Evolutionary conservation across 2,113 vertebrate genomes (phyloP).

Genomic region (Monopterus albus): DNA sequence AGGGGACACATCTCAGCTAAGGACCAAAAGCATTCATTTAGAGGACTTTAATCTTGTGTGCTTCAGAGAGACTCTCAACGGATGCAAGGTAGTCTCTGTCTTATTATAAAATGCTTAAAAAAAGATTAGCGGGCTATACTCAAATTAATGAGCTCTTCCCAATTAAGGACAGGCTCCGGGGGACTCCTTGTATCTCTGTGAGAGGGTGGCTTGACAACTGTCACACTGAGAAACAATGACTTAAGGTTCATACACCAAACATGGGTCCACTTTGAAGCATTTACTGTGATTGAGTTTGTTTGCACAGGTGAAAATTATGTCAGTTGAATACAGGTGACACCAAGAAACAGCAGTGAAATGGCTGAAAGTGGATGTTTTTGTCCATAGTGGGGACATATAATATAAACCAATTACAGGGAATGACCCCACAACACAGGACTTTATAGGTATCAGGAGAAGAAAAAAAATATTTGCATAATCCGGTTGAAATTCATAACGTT

Average conservation of each 20-base stretch:
- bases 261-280: conserved; percentile 10
- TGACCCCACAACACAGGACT: conserved; percentile 30
- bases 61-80: conserved; percentile 50
- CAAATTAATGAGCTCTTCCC: conserved; percentile 68
- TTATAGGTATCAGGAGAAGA: conserved; percentile 46
- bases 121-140: conserved; percentile 60
- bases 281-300: conserved; percentile 10
- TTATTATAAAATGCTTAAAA: conserved; percentile 74
- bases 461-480: too few relatives aligned
- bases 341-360: conserved; percentile 8
- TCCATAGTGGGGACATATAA: conserved; percentile 32
- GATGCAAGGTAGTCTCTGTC: conserved; percentile 56
- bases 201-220: conserved; percentile 28
- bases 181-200: conserved; percentile 26
- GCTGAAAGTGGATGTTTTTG: conserved; percentile 32
- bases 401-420: conserved; percentile 48
- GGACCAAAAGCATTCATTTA: conserved; percentile 69
- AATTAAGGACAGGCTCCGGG: conserved; percentile 66
- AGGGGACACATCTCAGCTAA: conserved; percentile 43
- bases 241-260: background rate
- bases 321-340: conserved; percentile 11
- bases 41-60: conserved; percentile 70
- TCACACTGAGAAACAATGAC: conserved; percentile 21
- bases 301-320: background rate
- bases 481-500: too few relatives aligned